Evolutionary conservation across 2,113 vertebrate genomes (phyloP).

Genomic region (Arizona elegans): DNA sequence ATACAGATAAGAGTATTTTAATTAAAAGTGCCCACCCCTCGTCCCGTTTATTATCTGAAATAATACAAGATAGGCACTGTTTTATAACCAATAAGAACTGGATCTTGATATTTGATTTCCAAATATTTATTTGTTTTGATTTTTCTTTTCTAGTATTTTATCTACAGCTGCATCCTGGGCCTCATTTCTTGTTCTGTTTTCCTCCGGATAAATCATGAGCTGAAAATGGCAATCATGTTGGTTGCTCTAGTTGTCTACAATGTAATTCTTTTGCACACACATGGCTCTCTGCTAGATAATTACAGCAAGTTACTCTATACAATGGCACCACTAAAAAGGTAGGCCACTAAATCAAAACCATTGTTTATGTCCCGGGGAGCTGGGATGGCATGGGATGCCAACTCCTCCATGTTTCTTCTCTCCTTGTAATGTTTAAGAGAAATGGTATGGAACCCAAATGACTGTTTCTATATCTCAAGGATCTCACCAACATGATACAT

Average conservation of each 20-base stretch:
- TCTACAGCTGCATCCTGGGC: slow-evolving; percentile 96
- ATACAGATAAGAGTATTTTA: background rate
- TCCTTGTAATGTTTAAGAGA: background rate
- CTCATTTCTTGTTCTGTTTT: slow-evolving; percentile 96
- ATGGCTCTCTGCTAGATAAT: slow-evolving; percentile 83
- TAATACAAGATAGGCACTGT: background rate
- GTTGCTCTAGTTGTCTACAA: slow-evolving; percentile 89
- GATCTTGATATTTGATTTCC: background rate
- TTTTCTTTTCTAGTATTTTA: slow-evolving; percentile 84
- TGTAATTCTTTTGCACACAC: slow-evolving; percentile 89
- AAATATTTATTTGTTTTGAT: slow-evolving; percentile 19
- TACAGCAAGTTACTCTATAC: slow-evolving; percentile 89
- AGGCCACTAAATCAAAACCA: slow-evolving; percentile 15
- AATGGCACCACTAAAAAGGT: slow-evolving; percentile 84
- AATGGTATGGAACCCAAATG: background rate
- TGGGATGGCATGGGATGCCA: background rate
- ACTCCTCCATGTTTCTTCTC: background rate
- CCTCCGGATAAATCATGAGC: slow-evolving; percentile 93
- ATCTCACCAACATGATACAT: background rate
- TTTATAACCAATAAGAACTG: background rate
- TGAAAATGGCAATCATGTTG: slow-evolving; percentile 96
- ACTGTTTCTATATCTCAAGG: background rate
- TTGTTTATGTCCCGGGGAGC: background rate
- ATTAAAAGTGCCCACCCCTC: background rate
- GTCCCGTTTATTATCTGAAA: background rate